A percentile compares a stretch with the other conserved stretches of the same genome.
Conservation (phyloP, 92 coral and sea anemone genomes). For the Epizoanthus scotinus region DNA sequence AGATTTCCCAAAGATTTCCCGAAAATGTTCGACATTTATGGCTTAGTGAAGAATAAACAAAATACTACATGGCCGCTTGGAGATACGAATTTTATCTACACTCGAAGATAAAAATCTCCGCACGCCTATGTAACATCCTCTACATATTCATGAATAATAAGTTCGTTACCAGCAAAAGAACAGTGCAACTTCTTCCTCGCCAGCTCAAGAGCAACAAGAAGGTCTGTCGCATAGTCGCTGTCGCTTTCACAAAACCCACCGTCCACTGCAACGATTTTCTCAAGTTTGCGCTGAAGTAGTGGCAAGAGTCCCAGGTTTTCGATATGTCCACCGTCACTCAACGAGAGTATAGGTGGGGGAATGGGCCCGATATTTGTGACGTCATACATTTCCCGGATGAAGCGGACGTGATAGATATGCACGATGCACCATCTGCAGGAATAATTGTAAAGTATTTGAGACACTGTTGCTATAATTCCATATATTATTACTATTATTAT, state of each 20-base stretch:
- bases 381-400: conserved; percentile 66
- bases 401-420: conserved; percentile 74
- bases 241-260: conserved; percentile 50
- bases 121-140: background rate
- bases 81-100: background rate
- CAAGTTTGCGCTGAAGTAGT: conserved; percentile 56
- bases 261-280: conserved; percentile 69
- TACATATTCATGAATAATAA: too few relatives aligned
- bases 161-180: conserved; percentile 63
- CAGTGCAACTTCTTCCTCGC: conserved; percentile 80
- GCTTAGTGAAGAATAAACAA: too few relatives aligned
- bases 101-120: background rate
- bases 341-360: conserved; percentile 72
- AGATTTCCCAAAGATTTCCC: too few relatives aligned
- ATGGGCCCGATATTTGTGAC: conserved; percentile 70
- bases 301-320: conserved; percentile 82
- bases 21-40: too few relatives aligned
- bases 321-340: conserved; percentile 87
- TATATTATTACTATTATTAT: too few relatives aligned
- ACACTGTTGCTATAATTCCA: too few relatives aligned
- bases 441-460: background rate
- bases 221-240: conserved; percentile 40
- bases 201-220: conserved; percentile 47
- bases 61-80: too few relatives aligned
- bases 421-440: conserved; percentile 77